Evolutionary conservation across 2,888 invertebrate genomes (phyloP).

Genomic region (Cephus sareptanus): DNA sequence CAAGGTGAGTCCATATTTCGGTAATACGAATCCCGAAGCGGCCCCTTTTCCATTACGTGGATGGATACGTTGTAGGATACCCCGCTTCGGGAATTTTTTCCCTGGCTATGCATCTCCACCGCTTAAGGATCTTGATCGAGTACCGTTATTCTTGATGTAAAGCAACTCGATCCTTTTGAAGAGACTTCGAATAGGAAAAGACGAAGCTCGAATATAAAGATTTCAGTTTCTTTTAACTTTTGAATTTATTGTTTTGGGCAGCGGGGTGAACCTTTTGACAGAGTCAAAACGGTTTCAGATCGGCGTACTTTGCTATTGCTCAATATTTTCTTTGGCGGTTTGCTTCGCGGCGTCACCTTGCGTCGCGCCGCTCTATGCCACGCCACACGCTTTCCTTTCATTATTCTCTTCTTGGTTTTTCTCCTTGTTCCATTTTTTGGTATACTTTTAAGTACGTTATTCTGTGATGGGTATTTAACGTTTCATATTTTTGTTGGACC

Average conservation of each 20-base stretch:
- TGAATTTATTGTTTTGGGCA: conserved; percentile 21
- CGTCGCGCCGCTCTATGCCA: conserved; percentile 5
- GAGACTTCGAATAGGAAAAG: background rate
- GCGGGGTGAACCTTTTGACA: conserved; percentile 10
- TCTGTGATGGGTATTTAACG: background rate
- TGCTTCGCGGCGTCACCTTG: conserved; percentile 2
- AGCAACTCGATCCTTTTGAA: background rate
- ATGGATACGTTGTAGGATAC: conserved; percentile 41
- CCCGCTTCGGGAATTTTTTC: conserved; percentile 67
- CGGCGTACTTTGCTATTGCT: background rate
- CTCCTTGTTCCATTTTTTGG: background rate
- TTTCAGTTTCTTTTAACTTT: background rate
- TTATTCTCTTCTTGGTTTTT: background rate
- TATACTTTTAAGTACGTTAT: background rate
- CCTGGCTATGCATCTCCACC: conserved; percentile 11
- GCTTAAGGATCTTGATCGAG: conserved; percentile 22
- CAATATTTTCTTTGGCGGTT: background rate
- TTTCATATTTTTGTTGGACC: background rate
- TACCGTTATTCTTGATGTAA: conserved; percentile 18
- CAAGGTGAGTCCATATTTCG: conserved; percentile 76
- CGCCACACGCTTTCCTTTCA: background rate
- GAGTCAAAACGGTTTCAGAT: background rate
- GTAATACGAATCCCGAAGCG: conserved; percentile 57
- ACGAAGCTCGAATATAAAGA: background rate
- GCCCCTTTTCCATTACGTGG: conserved; percentile 68